Conservation (phyloP, 2,113 vertebrate species). For the Peromyscus polionotus region DNA sequence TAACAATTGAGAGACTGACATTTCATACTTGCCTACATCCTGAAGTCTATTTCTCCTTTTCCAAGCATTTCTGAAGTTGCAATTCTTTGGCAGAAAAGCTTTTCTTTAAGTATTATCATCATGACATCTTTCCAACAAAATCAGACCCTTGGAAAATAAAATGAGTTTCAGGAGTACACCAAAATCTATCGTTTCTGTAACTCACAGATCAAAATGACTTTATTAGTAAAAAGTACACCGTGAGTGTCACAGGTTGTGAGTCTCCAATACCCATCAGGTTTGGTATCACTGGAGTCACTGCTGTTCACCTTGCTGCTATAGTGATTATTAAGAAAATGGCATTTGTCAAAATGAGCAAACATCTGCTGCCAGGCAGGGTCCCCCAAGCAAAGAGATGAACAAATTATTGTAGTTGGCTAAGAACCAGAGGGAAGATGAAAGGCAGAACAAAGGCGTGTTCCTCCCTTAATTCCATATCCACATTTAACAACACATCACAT, state of each 20-base stretch:
- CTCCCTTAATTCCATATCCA: background rate
- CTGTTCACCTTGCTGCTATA: background rate
- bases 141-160: background rate
- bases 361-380: background rate
- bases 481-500: background rate
- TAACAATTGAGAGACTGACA: background rate
- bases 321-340: constrained; percentile 22
- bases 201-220: background rate
- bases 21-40: background rate
- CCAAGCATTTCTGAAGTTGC: background rate
- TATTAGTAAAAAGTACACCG: background rate
- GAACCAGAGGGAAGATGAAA: background rate
- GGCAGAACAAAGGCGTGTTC: background rate
- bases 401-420: constrained; percentile 14
- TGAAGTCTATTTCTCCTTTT: background rate
- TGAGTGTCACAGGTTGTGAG: background rate
- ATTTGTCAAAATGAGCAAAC: constrained; percentile 51
- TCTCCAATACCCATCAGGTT: background rate
- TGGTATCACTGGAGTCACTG: background rate
- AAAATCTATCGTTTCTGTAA: background rate
- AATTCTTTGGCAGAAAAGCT: background rate
- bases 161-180: background rate
- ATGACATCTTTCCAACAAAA: background rate
- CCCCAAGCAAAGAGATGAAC: background rate
- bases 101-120: background rate